These are phyloP conservation scores for Papilio polyxenes DNA, from an alignment of 1,140 invertebrate species.

Conservation along the genomic window DNA sequence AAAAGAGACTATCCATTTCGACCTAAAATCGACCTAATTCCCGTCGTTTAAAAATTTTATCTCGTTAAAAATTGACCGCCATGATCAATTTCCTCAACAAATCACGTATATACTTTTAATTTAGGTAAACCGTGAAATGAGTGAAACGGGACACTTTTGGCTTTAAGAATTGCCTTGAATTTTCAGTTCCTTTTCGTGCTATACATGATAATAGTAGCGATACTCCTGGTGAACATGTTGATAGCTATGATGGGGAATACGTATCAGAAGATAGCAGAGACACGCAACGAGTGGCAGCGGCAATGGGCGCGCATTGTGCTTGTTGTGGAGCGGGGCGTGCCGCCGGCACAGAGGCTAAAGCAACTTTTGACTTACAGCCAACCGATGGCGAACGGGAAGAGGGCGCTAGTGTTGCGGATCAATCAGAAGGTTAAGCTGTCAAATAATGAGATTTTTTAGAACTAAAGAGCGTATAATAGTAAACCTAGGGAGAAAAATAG, in stretches of 20 bases:
- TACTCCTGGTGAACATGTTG: slow-evolving; percentile 98
- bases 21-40: neutral
- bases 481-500: no score
- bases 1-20: neutral
- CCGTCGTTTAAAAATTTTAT: neutral
- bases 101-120: no score
- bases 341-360: slow-evolving; percentile 90
- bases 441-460: neutral
- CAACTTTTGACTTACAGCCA: slow-evolving; percentile 96
- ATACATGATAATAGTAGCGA: slow-evolving; percentile 97
- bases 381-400: slow-evolving; percentile 94
- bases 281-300: slow-evolving; percentile 98
- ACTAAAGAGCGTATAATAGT: no score
- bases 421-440: slow-evolving; percentile 85
- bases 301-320: slow-evolving; percentile 99
- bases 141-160: neutral
- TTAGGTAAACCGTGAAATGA: neutral
- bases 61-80: neutral
- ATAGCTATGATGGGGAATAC: slow-evolving; percentile 99
- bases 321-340: slow-evolving; percentile 97
- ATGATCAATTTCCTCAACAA: no score
- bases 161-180: no score
- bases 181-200: slow-evolving; percentile 93
- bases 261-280: slow-evolving; percentile 98
- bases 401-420: slow-evolving; percentile 92